Evolutionary conservation across 2,888 invertebrate species (phyloP).

Genomic region (Aphidoletes aphidimyza): DNA sequence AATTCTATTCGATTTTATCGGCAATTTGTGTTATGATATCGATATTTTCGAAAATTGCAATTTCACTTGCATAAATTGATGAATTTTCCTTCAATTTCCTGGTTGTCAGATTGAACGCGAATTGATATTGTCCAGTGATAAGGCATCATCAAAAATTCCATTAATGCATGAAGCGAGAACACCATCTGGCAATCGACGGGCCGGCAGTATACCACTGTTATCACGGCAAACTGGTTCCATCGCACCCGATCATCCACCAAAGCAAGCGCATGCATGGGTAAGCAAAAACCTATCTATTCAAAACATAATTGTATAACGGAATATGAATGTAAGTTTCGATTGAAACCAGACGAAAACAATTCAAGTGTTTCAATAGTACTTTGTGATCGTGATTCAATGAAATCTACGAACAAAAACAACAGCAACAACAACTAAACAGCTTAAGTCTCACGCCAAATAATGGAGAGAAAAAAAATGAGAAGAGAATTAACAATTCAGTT

Average conservation of each 20-base stretch:
- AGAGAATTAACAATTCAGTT: slow-evolving; percentile 5
- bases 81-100: background rate
- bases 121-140: slow-evolving; percentile 77
- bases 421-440: too few relatives aligned
- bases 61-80: background rate
- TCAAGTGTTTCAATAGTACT: background rate
- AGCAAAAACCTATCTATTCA: slow-evolving; percentile 51
- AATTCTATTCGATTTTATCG: too few relatives aligned
- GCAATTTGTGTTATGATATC: too few relatives aligned
- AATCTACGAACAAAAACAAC: background rate
- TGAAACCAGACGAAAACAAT: background rate
- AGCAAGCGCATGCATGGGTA: slow-evolving; percentile 78
- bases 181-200: slow-evolving; percentile 62
- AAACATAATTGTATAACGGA: background rate
- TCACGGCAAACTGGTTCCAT: slow-evolving; percentile 69
- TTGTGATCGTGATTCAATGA: background rate
- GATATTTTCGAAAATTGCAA: background rate
- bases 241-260: slow-evolving; percentile 80
- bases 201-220: slow-evolving; percentile 58
- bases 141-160: slow-evolving; percentile 82
- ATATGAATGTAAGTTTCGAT: background rate
- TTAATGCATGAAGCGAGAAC: slow-evolving; percentile 79
- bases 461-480: background rate
- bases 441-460: too few relatives aligned
- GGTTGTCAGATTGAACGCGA: slow-evolving; percentile 78